phyloP scores from a whole-genome alignment of 2,113 vertebrate genomes.

The Columbina picui region DNA sequence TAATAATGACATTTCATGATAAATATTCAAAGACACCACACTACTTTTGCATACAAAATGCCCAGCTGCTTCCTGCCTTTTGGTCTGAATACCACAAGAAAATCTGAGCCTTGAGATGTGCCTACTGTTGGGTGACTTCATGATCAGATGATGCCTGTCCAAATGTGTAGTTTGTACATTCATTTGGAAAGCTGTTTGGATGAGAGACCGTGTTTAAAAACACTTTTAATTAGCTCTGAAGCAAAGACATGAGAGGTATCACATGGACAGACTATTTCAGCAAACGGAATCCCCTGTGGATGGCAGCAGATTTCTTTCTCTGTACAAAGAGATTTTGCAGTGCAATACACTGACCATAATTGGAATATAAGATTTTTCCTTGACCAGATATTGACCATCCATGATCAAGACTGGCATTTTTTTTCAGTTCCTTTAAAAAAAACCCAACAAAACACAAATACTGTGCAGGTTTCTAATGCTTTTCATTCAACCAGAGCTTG shows the following conservation, averaged over 20 bases:
- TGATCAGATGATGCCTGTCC: background rate
- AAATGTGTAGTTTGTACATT: conserved; percentile 8
- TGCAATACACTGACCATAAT: background rate
- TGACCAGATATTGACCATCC: background rate
- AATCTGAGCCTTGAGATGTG: background rate
- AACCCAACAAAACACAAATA: background rate
- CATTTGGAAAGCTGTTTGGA: background rate
- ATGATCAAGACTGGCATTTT: background rate
- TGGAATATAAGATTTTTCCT: background rate
- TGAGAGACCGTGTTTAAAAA: background rate
- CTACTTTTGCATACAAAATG: background rate
- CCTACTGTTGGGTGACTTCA: background rate
- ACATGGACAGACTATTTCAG: background rate
- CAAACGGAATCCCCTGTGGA: conserved; percentile 42
- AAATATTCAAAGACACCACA: conserved; percentile 21
- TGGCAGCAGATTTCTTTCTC: conserved; percentile 59
- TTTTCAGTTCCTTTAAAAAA: background rate
- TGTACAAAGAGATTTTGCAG: background rate
- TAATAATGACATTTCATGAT: background rate
- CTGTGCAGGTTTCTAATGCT: background rate
- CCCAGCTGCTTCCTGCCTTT: conserved; percentile 3
- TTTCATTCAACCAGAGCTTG: conserved; percentile 75
- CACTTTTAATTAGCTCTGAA: background rate
- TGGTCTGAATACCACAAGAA: background rate
- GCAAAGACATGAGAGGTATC: background rate